Percentiles rank a stretch among this genome's conserved stretches.
phyloP scores from a whole-genome alignment of 1,140 invertebrate species.

The Ladona fulva region DNA sequence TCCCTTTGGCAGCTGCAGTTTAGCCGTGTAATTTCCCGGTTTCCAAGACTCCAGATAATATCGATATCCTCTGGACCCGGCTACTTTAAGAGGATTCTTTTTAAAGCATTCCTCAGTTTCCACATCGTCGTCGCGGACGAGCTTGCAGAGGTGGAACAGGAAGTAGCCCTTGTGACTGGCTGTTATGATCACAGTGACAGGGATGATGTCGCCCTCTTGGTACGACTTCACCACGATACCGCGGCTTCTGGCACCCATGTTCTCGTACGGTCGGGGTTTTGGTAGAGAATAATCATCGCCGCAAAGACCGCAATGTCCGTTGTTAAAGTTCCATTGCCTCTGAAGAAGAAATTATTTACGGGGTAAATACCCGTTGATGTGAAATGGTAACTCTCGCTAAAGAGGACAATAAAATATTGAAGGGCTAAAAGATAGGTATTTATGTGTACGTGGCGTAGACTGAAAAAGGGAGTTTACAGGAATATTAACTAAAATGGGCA shows the following conservation, averaged over 20 bases:
- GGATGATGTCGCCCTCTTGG: constrained; percentile 32
- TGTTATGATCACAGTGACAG: constrained; percentile 38
- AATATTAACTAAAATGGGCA: no score
- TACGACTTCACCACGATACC: constrained; percentile 37
- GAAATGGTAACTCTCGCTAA: no score
- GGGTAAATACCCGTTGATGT: no score
- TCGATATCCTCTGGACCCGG: constrained; percentile 17
- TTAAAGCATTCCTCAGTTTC: constrained; percentile 13
- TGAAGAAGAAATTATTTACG: neutral
- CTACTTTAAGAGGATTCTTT: neutral
- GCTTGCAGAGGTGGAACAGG: constrained; percentile 44
- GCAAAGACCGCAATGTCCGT: constrained; percentile 35
- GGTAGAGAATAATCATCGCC: constrained; percentile 33
- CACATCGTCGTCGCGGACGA: neutral
- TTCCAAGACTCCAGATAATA: constrained; percentile 25
- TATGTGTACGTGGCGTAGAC: no score
- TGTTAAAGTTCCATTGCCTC: constrained; percentile 24
- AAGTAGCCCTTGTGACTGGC: constrained; percentile 47
- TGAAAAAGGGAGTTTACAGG: no score
- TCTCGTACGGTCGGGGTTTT: constrained; percentile 43
- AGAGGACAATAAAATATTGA: no score
- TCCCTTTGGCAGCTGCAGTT: constrained; percentile 20
- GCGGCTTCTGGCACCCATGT: constrained; percentile 40
- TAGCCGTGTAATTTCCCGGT: neutral
- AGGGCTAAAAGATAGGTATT: no score